Conservation (phyloP, 2,888 invertebrate species). For the Athalia circularis region DNA sequence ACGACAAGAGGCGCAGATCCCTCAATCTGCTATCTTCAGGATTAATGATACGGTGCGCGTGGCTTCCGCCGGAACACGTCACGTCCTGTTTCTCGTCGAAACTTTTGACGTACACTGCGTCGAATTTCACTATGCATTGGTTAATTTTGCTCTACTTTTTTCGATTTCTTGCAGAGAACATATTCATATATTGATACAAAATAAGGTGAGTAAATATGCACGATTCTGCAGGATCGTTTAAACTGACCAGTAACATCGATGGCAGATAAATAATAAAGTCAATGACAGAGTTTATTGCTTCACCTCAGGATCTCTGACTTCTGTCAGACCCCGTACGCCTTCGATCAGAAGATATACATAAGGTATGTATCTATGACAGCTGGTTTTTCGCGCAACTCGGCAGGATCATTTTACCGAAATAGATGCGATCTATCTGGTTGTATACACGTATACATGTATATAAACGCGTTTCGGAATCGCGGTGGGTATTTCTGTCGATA, state of each 20-base stretch:
- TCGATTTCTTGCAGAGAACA: no score
- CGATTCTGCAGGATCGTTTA: no score
- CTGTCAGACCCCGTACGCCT: no score
- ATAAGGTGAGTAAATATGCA: no score
- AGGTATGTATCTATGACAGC: background rate
- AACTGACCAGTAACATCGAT: no score
- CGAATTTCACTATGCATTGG: no score
- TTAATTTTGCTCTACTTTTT: no score
- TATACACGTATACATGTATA: background rate
- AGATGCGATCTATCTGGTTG: conserved; percentile 18
- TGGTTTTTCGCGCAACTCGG: conserved; percentile 2
- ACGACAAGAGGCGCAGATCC: conserved; percentile 43
- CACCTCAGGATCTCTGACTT: no score
- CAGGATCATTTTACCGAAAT: conserved; percentile 28
- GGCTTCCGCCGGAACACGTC: conserved; percentile 50
- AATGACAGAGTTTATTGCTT: no score
- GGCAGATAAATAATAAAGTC: no score
- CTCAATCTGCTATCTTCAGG: conserved; percentile 57
- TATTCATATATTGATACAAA: no score
- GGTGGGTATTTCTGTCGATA: conserved; percentile 2
- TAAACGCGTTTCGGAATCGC: background rate
- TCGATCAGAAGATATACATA: no score
- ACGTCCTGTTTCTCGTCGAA: conserved; percentile 35
- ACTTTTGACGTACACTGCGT: conserved; percentile 35
- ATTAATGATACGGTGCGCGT: conserved; percentile 59